phyloP scores from a whole-genome alignment of 2,888 invertebrate species.

The Phlogophora meticulosa region DNA sequence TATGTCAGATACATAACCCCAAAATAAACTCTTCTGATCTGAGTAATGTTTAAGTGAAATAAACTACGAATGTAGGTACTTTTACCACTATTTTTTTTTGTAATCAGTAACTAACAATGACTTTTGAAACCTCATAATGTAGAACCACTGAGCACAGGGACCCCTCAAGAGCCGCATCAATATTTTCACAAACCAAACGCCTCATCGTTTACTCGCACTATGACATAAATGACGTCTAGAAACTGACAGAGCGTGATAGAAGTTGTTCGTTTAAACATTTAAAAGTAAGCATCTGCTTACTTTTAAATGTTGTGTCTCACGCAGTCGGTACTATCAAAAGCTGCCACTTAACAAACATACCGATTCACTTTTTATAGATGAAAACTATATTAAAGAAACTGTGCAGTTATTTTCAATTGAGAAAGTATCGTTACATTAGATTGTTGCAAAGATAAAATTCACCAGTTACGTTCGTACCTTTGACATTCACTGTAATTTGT shows the following conservation, averaged over 20 bases:
- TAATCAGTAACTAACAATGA: neutral
- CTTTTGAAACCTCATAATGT: neutral
- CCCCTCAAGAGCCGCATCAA: too few relatives aligned
- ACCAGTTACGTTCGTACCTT: conserved; percentile 12
- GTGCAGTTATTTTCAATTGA: conserved; percentile 39
- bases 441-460: conserved; percentile 39
- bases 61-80: neutral
- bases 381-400: conserved; percentile 12
- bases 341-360: neutral
- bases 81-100: neutral
- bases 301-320: neutral
- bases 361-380: neutral
- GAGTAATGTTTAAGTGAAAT: conserved; percentile 7
- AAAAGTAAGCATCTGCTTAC: too few relatives aligned
- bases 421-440: conserved; percentile 19
- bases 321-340: neutral
- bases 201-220: too few relatives aligned
- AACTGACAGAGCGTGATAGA: too few relatives aligned
- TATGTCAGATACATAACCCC: too few relatives aligned
- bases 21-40: conserved; percentile 3
- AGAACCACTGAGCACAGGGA: too few relatives aligned
- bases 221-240: too few relatives aligned
- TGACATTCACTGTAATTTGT: conserved; percentile 13
- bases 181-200: too few relatives aligned
- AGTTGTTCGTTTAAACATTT: too few relatives aligned